Evolutionary conservation across 64 coral and sea anemone species (phyloP).

Genomic region (Orbicella faveolata): DNA sequence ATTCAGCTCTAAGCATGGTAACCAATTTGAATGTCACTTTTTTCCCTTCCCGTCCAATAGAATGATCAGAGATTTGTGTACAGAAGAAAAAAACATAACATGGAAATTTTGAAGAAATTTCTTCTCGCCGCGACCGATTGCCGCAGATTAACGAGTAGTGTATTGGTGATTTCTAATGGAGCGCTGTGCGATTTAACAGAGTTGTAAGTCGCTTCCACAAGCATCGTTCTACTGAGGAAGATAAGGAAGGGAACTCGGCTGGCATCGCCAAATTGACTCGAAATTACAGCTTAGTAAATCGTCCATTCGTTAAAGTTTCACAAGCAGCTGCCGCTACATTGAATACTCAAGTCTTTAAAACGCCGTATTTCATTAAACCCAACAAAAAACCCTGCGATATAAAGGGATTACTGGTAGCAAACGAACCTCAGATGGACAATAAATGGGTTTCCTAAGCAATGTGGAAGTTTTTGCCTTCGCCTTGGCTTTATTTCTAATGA

Average conservation of each 20-base stretch:
- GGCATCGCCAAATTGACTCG: background rate
- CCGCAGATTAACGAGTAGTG: background rate
- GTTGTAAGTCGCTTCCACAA: background rate
- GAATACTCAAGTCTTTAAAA: background rate
- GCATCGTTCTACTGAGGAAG: background rate
- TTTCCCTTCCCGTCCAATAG: slow-evolving; percentile 15
- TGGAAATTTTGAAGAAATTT: background rate
- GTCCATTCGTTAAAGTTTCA: background rate
- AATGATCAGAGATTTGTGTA: background rate
- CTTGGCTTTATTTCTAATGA: slow-evolving; percentile 79
- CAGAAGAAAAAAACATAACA: slow-evolving; percentile 3
- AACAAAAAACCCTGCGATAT: background rate
- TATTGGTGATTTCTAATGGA: background rate
- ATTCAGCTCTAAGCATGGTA: background rate
- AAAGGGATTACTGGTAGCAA: background rate
- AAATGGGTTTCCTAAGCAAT: slow-evolving; percentile 58
- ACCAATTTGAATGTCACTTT: slow-evolving; percentile 27
- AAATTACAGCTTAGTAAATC: background rate
- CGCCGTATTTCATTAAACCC: background rate
- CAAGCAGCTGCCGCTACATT: slow-evolving; percentile 34
- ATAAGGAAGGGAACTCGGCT: background rate
- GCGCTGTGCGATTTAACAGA: background rate
- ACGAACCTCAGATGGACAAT: background rate
- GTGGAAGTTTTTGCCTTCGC: slow-evolving; percentile 67
- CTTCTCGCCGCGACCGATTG: background rate